phyloP scores from a whole-genome alignment of 1,140 invertebrate genomes.

The Caenorhabditis tropicalis region DNA sequence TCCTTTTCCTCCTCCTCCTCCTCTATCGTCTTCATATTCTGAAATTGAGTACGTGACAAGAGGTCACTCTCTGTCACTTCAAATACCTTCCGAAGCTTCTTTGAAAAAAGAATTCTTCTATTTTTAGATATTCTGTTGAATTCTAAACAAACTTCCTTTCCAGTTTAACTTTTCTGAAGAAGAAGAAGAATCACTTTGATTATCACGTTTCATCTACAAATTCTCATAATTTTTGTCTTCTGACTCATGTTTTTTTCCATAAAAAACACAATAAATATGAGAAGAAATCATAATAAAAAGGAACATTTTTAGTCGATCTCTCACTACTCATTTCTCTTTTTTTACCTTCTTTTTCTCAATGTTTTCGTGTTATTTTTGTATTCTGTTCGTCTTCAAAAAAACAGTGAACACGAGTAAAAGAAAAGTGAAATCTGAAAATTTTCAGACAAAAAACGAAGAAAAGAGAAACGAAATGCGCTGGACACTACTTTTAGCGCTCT shows the following conservation, averaged over 20 bases:
- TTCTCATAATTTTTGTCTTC: not conserved
- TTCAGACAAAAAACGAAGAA: not conserved
- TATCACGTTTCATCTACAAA: not conserved
- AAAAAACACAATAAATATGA: not conserved
- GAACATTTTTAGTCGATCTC: not conserved
- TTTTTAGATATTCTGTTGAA: not conserved
- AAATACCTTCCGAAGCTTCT: not conserved
- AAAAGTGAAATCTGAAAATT: constrained; percentile 26
- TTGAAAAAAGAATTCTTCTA: not conserved
- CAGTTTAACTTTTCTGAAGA: not conserved
- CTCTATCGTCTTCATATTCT: not conserved
- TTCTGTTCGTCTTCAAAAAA: not conserved
- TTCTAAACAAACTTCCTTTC: not conserved
- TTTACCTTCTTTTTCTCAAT: not conserved
- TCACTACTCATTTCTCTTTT: not conserved
- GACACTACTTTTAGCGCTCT: constrained; percentile 16
- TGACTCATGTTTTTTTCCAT: not conserved
- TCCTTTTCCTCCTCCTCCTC: not conserved
- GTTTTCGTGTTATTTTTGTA: not conserved
- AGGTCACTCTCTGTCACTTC: constrained; percentile 32
- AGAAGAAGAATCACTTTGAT: not conserved
- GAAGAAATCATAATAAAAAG: constrained; percentile 8
- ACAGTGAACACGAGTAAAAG: not conserved
- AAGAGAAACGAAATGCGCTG: not conserved
- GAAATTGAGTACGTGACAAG: constrained; percentile 35